Evolutionary conservation across 2,888 invertebrate genomes (phyloP), one percentile per base, ranked within the genome.

Genomic region (Habrosyne pyritoides): DNA sequence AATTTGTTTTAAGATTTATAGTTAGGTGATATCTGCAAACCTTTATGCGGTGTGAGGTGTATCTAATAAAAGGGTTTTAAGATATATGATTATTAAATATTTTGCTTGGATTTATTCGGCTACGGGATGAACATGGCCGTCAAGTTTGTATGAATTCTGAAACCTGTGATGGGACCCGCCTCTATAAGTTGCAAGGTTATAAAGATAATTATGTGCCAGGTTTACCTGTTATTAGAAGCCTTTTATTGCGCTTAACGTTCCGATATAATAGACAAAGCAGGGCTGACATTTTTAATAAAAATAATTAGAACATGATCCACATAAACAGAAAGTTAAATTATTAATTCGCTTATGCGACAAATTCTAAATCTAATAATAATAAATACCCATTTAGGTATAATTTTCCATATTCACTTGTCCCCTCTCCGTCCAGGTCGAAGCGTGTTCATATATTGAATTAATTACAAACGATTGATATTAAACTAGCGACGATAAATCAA

Each of bases 371-470:
- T 33, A 52, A n/a, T 10, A 7, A 26, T 24, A 49, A 49, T 10
- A 26, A 57, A 52, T 59, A 57, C 52, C 63, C 14, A 42, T 42
- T 57, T 71, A 70, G 64, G 66, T 68, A 69, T 67, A 66, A 72
- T 67, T 81, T 82, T 72, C 66, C 64, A 79, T 75, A 71, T 69
- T 80, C 77, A 83, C 80, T 83, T 76, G 82, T 83, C 85, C 73
- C 88, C 86, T 86, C 84, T 91, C 91, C 91, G 91, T 91, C 91
- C 91, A 91, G 82, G 71, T 83, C 69, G 66, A 87, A 81, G 80
- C 84, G 90, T 91, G 90, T 90, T 91, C 90, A 89, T 87, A 81
- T 84, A 77, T 68, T 74, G 42, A 75, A 62, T 77, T 75, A 76
- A 74, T 75, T 73, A 74, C 70, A 73, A 72, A 74, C 72, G 77